Evolutionary conservation across 2,797 vertebrate genomes (phyloP).

Genomic region (Florisuga fusca): DNA sequence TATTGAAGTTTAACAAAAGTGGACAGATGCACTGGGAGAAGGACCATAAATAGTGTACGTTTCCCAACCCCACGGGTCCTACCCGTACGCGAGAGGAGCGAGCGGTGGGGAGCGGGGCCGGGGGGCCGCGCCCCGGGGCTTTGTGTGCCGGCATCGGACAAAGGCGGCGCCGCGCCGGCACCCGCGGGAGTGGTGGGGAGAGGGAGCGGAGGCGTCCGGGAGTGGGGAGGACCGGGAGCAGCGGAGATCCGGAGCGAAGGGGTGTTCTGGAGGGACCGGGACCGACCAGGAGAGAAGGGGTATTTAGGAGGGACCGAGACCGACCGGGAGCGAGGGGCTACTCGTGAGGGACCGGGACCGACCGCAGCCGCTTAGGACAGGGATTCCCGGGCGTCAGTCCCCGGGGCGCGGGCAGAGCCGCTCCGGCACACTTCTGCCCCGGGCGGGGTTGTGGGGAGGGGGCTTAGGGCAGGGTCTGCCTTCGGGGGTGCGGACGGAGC

Average conservation of each 20-base stretch:
- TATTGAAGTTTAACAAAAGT: slow-evolving; percentile 82
- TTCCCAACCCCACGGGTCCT: slow-evolving; percentile 20
- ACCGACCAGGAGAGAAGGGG: neutral
- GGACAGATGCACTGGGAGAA: slow-evolving; percentile 71
- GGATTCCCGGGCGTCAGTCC: neutral
- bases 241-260: too few relatives aligned
- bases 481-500: neutral
- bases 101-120: neutral
- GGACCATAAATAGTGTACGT: slow-evolving; percentile 60
- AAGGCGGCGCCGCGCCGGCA: slow-evolving; percentile 27
- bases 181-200: neutral
- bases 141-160: slow-evolving; percentile 46
- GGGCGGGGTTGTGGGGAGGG: neutral
- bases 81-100: slow-evolving; percentile 1
- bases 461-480: neutral
- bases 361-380: neutral
- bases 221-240: neutral
- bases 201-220: too few relatives aligned
- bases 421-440: neutral
- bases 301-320: neutral
- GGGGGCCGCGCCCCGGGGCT: slow-evolving; percentile 25
- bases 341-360: neutral
- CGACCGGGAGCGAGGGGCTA: neutral
- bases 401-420: neutral
- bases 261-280: neutral